Evolutionary conservation across 2,888 invertebrate species (phyloP).

Genomic region (Nomada ruficornis): DNA sequence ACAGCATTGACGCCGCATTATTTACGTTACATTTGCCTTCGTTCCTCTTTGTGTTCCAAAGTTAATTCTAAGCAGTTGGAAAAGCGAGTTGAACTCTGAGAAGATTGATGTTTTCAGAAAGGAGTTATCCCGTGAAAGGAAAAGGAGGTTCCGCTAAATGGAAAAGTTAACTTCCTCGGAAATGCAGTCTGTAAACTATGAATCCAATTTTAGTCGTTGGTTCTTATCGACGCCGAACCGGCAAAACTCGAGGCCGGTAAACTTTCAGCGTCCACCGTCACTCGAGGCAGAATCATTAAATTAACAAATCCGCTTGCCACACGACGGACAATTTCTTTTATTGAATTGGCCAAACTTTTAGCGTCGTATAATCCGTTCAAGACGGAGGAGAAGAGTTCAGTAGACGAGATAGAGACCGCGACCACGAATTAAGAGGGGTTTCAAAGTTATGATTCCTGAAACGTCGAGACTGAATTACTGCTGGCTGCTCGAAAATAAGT

Average conservation of each 20-base stretch:
- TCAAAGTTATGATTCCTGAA: conserved; percentile 50
- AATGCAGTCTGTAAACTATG: conserved; percentile 62
- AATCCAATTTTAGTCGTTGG: conserved; percentile 59
- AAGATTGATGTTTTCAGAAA: conserved; percentile 46
- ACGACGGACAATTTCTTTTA: conserved; percentile 58
- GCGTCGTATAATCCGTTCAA: conserved; percentile 37
- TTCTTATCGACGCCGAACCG: conserved; percentile 52
- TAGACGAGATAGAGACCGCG: conserved; percentile 4
- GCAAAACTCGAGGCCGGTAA: conserved; percentile 36
- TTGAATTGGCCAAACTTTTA: conserved; percentile 47
- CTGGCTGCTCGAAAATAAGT: conserved; percentile 29
- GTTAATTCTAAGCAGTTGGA: conserved; percentile 41
- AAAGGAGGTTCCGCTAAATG: conserved; percentile 47
- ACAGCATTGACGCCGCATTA: background rate
- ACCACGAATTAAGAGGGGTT: conserved; percentile 45
- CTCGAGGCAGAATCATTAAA: conserved; percentile 52
- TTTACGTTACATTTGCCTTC: conserved; percentile 17
- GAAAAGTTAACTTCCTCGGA: conserved; percentile 50
- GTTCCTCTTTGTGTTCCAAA: background rate
- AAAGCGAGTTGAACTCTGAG: background rate
- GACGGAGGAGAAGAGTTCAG: background rate
- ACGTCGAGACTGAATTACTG: conserved; percentile 17
- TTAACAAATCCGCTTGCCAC: conserved; percentile 59
- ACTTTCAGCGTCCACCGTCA: conserved; percentile 48
- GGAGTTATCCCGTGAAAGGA: conserved; percentile 39